A percentile compares a stretch with the other conserved stretches of the same genome.
These are phyloP conservation scores for Drosophila auraria DNA, from an alignment of 1,140 invertebrate genomes.

Conservation along the genomic window DNA sequence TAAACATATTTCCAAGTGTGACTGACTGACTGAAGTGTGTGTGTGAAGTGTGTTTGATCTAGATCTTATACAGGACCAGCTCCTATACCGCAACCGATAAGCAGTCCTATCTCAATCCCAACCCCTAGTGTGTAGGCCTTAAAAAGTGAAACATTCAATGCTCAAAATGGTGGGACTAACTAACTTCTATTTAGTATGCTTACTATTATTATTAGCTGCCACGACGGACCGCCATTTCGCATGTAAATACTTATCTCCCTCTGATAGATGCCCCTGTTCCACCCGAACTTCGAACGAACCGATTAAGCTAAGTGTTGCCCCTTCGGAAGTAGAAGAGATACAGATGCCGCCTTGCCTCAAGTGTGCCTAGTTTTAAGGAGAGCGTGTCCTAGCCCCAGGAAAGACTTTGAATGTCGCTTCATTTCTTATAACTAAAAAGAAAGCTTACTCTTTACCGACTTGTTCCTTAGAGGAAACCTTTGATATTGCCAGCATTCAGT, in stretches of 20 bases:
- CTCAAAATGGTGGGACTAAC: conserved; percentile 61
- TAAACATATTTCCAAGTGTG: conserved; percentile 34
- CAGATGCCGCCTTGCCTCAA: conserved; percentile 47
- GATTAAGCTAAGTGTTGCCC: conserved; percentile 30
- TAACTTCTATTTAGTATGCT: not conserved
- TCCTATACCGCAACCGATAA: conserved; percentile 14
- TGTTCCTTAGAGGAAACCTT: conserved; percentile 15
- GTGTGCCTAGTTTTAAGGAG: conserved; percentile 16
- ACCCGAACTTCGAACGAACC: not conserved
- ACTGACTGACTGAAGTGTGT: conserved; percentile 25
- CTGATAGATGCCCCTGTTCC: too few species aligned
- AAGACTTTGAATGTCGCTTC: not conserved
- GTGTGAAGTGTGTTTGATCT: conserved; percentile 2
- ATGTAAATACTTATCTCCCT: conserved; percentile 37
- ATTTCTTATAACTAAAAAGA: too few species aligned
- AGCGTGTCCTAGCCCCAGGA: not conserved
- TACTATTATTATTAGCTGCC: conserved; percentile 4
- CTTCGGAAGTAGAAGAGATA: conserved; percentile 8
- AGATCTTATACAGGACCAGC: conserved; percentile 37
- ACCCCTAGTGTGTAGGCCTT: conserved; percentile 42
- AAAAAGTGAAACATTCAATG: conserved; percentile 79
- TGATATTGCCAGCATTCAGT: not conserved
- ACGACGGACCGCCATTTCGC: conserved; percentile 28
- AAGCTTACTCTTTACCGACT: not conserved
- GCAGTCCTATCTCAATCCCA: conserved; percentile 34